Evolutionary conservation across 2,888 invertebrate species (phyloP).

Genomic region (Leistus spinibarbis): DNA sequence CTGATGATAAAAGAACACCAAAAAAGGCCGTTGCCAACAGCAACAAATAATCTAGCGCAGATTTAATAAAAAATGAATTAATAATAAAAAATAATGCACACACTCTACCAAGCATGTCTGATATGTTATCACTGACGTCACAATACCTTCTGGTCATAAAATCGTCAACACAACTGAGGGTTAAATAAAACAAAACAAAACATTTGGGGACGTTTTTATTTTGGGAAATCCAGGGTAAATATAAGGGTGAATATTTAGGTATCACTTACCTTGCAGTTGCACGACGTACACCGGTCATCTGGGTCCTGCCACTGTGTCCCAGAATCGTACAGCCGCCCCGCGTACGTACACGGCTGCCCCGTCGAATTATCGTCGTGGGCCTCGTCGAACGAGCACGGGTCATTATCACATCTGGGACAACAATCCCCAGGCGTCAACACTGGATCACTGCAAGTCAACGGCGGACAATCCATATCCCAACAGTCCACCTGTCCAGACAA

Average conservation of each 20-base stretch:
- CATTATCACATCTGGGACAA: slow-evolving; percentile 73
- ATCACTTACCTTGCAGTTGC: slow-evolving; percentile 73
- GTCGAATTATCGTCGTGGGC: slow-evolving; percentile 53
- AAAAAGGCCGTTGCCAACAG: slow-evolving; percentile 27
- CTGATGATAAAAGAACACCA: neutral
- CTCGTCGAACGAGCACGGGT: slow-evolving; percentile 54
- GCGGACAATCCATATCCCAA: slow-evolving; percentile 85
- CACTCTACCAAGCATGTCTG: slow-evolving; percentile 39
- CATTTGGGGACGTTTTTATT: slow-evolving; percentile 23
- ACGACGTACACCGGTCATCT: slow-evolving; percentile 71
- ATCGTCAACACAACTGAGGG: slow-evolving; percentile 24
- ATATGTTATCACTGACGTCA: slow-evolving; percentile 30
- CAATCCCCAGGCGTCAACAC: slow-evolving; percentile 71
- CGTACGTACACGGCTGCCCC: slow-evolving; percentile 66
- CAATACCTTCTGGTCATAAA: slow-evolving; percentile 37
- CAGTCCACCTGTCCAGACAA: slow-evolving; percentile 88
- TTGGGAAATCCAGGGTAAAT: neutral
- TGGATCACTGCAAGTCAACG: slow-evolving; percentile 67
- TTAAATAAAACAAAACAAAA: slow-evolving; percentile 25
- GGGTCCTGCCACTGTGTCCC: slow-evolving; percentile 66
- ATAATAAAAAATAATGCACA: slow-evolving; percentile 14
- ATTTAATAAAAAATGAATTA: slow-evolving; percentile 10
- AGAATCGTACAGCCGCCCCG: slow-evolving; percentile 64
- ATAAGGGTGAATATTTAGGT: neutral
- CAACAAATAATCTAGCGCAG: slow-evolving; percentile 35